Conservation (phyloP, 2,888 invertebrate species). For the Eugnorisma glareosa region DNA sequence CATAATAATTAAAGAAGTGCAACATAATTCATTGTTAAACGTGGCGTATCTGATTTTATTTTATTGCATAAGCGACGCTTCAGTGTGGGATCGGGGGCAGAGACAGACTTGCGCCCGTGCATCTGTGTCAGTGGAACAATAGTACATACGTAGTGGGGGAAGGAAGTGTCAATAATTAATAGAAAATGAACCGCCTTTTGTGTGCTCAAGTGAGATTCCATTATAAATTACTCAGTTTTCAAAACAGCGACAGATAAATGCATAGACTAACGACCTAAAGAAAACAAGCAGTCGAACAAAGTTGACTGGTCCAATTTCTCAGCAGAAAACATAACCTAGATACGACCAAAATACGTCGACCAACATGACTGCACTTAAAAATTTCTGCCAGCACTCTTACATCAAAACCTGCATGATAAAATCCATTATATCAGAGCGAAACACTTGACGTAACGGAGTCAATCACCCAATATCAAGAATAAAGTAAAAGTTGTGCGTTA, state of each 20-base stretch:
- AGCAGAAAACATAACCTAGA: background rate
- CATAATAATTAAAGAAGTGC: slow-evolving; percentile 70
- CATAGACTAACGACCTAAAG: slow-evolving; percentile 4
- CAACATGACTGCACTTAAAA: background rate
- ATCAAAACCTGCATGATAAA: slow-evolving; percentile 33
- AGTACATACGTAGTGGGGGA: slow-evolving; percentile 63
- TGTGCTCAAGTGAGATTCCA: slow-evolving; percentile 49
- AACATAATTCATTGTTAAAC: slow-evolving; percentile 68
- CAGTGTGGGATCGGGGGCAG: slow-evolving; percentile 84
- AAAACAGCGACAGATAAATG: slow-evolving; percentile 17
- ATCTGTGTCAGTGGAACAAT: slow-evolving; percentile 84
- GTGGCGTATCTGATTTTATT: slow-evolving; percentile 71
- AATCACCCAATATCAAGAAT: slow-evolving; percentile 52
- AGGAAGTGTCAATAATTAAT: slow-evolving; percentile 67
- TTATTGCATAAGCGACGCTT: slow-evolving; percentile 82
- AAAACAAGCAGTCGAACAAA: background rate
- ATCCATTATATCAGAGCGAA: slow-evolving; percentile 48
- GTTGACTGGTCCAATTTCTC: background rate
- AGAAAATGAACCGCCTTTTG: slow-evolving; percentile 53
- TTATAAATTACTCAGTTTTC: slow-evolving; percentile 14
- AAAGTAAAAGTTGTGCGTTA: slow-evolving; percentile 59
- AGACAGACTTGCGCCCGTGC: slow-evolving; percentile 72
- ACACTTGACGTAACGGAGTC: slow-evolving; percentile 44
- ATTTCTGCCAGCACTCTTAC: background rate
- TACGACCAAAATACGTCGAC: background rate